These are phyloP conservation scores for Emydura subglobosa DNA, from an alignment of 2,113 vertebrate genomes.

Conservation along the genomic window DNA sequence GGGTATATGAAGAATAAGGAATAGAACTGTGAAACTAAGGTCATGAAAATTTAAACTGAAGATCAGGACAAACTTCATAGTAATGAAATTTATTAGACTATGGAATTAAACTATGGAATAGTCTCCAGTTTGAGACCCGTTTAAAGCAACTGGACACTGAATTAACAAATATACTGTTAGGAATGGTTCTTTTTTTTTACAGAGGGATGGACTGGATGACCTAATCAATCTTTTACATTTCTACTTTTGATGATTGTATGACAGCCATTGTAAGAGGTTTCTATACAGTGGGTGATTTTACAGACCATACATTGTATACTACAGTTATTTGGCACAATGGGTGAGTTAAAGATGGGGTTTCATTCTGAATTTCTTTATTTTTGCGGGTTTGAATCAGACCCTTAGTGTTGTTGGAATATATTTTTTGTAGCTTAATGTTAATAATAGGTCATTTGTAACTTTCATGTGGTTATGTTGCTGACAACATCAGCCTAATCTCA, in stretches of 20 bases:
- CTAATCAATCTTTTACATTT: not conserved
- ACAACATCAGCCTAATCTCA: conserved; percentile 81
- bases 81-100: not conserved
- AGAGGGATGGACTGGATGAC: not conserved
- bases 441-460: conserved; percentile 79
- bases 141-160: not conserved
- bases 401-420: conserved; percentile 16
- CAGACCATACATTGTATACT: conserved; percentile 8
- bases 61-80: not conserved
- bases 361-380: conserved; percentile 55
- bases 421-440: conserved; percentile 47
- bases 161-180: not conserved
- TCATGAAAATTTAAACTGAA: not conserved
- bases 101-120: conserved; percentile 7
- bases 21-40: not conserved
- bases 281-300: not conserved
- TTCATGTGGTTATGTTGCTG: conserved; percentile 82
- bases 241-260: not conserved
- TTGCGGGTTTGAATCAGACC: conserved; percentile 55
- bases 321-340: not conserved
- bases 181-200: not conserved
- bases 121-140: not conserved
- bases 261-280: not conserved
- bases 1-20: not conserved
- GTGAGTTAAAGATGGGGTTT: conserved; percentile 12